These are phyloP conservation scores for Montipora foliosa DNA, from an alignment of 64 coral and sea anemone species.

Conservation along the genomic window DNA sequence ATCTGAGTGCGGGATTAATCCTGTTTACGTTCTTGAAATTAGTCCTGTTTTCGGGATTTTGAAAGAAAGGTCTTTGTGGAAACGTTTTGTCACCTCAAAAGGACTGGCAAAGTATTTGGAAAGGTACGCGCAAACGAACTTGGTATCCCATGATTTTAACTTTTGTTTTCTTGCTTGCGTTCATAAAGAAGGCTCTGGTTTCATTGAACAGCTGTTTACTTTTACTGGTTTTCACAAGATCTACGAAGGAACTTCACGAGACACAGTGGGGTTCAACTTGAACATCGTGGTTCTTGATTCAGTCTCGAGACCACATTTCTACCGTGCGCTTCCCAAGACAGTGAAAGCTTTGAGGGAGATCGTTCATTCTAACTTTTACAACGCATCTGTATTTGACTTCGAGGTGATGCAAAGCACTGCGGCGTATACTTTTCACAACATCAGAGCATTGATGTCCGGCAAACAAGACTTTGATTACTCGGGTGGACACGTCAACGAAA, in stretches of 20 bases:
- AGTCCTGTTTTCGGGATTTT: slow-evolving; percentile 57
- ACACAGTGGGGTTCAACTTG: slow-evolving; percentile 54
- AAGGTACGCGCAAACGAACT: slow-evolving; percentile 13
- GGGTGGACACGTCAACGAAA: slow-evolving; percentile 17
- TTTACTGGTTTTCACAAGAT: slow-evolving; percentile 21
- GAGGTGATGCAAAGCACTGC: slow-evolving; percentile 75
- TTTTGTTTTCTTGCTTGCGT: slow-evolving; percentile 66
- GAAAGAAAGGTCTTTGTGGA: slow-evolving; percentile 1
- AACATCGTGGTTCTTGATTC: slow-evolving; percentile 81
- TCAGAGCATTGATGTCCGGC: slow-evolving; percentile 66
- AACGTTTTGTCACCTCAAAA: slow-evolving; percentile 23
- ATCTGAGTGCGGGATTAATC: slow-evolving; percentile 52
- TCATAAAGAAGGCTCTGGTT: neutral
- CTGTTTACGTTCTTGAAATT: slow-evolving; percentile 43
- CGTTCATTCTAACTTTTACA: slow-evolving; percentile 7
- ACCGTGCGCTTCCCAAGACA: slow-evolving; percentile 65
- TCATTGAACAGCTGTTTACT: slow-evolving; percentile 53
- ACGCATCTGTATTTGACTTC: slow-evolving; percentile 70
- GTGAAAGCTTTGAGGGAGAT: slow-evolving; percentile 46
- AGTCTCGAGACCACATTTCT: slow-evolving; percentile 76
- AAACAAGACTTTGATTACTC: slow-evolving; percentile 25
- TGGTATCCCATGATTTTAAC: neutral
- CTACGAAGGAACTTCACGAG: neutral
- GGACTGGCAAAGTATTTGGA: slow-evolving; percentile 40
- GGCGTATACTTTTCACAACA: slow-evolving; percentile 64